Evolutionary conservation across 2,113 vertebrate genomes (phyloP).

Genomic region (Triplophysa tibetana): DNA sequence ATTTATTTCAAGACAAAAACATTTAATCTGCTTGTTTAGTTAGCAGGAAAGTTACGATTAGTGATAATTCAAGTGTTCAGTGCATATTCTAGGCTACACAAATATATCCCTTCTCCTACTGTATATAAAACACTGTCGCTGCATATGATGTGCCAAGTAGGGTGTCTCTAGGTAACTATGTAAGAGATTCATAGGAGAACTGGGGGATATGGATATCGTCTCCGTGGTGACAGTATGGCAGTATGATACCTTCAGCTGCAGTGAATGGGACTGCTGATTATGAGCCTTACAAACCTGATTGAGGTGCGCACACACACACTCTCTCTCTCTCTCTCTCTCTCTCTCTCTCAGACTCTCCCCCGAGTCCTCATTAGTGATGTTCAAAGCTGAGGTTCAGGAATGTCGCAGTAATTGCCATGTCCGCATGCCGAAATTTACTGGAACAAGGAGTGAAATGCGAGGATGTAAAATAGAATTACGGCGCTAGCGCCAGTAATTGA

Average conservation of each 20-base stretch:
- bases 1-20: no score
- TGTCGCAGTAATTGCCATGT: conserved; percentile 55
- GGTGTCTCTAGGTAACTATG: conserved; percentile 11
- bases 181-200: neutral
- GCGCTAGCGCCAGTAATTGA: conserved; percentile 46
- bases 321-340: no score
- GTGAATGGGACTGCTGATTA: conserved; percentile 72
- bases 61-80: neutral
- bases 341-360: conserved; percentile 50
- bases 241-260: conserved; percentile 46
- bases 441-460: conserved; percentile 38
- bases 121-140: neutral
- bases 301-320: conserved; percentile 40
- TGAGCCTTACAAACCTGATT: conserved; percentile 59
- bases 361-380: conserved; percentile 68
- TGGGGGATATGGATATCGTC: conserved; percentile 23
- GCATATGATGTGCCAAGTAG: neutral
- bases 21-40: neutral
- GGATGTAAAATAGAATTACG: conserved; percentile 51
- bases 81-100: neutral
- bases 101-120: neutral
- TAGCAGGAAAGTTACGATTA: neutral
- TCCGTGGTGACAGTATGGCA: conserved; percentile 33
- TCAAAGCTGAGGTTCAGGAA: conserved; percentile 61
- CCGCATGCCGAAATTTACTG: conserved; percentile 44